Base-by-base conservation (phyloP, 1,140 invertebrate species). In the Nilaparvata lugens region DNA sequence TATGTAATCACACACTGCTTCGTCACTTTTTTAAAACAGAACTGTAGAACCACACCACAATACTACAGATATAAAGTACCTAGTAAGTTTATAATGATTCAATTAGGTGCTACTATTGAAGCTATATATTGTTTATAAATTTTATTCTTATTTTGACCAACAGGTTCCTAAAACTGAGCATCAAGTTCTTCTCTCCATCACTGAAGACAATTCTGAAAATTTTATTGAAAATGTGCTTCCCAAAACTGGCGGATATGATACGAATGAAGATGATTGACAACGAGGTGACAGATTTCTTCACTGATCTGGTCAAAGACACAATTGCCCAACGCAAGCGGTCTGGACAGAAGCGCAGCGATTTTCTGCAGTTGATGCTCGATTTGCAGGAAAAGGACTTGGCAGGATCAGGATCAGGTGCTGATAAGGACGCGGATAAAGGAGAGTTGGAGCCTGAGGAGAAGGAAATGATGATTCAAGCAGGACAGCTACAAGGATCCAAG, bases 291-390 rank as follows among this genome's bases (percentile, higher is more conserved):
- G 45, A 52, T 18, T 51, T 52, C 13, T 38, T 60, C 14, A 11
- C 16, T n/a, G 5, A 60, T 11, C 21, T 60, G 5, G 40, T 19
- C 7, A 35, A 21, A 21, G 28, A 60, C n/a, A 52, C 48, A 1
- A 25, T 52, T 5, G 38, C 25, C 14, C 53, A 25, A 18, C 11
- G 58, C n/a, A 24, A 60, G 19, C 19, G 42, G 13, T 31, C 38
- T 18, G 31, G 31, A 19, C 31, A 52, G 19, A 60, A 18, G 5
- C 31, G 58, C 31, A 60, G 53, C 28, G 58, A 60, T 40, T 60
- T 60, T 28, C 19, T 60, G 18, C 48, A 53, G 23, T 48, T 60
- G 21, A 16, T 60, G n/a, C 23, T 60, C 18, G 31, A 60, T 25
- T 52, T 52, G 31, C 28, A 60, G 25, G 31, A 60, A 13, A 51